Evolutionary conservation across 2,888 invertebrate species (phyloP), one percentile per base, ranked within the genome.

Genomic region (Rhingia rostrata): DNA sequence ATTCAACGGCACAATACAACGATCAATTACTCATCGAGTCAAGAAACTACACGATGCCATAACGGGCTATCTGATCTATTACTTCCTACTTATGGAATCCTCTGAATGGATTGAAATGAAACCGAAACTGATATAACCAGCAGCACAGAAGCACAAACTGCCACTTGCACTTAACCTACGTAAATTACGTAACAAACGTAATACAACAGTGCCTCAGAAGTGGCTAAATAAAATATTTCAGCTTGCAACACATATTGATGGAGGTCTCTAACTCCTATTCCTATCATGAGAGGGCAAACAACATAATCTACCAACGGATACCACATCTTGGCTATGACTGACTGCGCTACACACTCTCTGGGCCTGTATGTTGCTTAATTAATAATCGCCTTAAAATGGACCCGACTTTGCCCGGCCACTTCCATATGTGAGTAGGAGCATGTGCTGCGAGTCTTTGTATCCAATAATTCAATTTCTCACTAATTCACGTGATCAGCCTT

Each of bases 401-500:
- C 69, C 66, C 64, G 60, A 51, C 51, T 60, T 33, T 77, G 58
- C 32, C 43, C 69, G 77, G 82, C 70, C 41, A 22, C 47, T 54
- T 39, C 43, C 58, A 33, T 43, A 67, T 70, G 51, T 64, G 51
- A 10, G 47, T 47, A 7, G 43, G 58, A 51, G 41, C 10, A 61
- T 84, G 49, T 70, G 58, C 33, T 43, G 72, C 60, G 43, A 60
- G 61, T 64, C 73, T 83, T 79, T 79, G 74, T 84, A 84, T 73
- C 74, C 74, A 80, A 84, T 84, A 84, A 80, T 84, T 84, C 84
- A 80, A 80, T 80, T 80, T 80, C 84, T 80, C 84, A 66, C 84
- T 80, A 84, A 84, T 84, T 84, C 84, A 75, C 80, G 80, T 84
- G 84, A 84, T 84, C 84, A 84, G 80, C 84, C 80, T 84, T 84